Evolutionary conservation across 2,888 invertebrate genomes (phyloP), one percentile per base, ranked within the genome.

Genomic region (Pterobdella sp.): DNA sequence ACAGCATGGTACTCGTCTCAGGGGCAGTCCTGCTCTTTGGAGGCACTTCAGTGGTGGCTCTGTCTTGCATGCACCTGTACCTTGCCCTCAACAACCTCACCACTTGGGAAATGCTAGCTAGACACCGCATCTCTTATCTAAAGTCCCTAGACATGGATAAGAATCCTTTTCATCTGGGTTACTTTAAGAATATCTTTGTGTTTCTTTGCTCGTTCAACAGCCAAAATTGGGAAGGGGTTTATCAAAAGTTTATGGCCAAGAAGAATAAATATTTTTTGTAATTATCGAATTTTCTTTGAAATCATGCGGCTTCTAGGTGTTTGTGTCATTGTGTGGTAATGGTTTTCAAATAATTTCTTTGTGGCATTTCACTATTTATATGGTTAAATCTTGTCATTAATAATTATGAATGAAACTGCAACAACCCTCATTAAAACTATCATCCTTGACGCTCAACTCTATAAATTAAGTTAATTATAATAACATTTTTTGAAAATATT

Each of bases 81-180:
- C 79, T 84, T 31, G 81, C 82, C 80, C 71, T 79, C 18, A 79
- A 76, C 73, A 82, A 82, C 73, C 75, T 79, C 42, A 83, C 84
- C 0, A 84, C 84, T 1, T 84, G 84, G 84, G 84, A 84, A 76
- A 78, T 79, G 26, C 79, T 81, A 1, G 81, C 83, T 29, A 77
- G 82, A 49, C 80, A 81, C 70, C 80, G 81, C 75, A 84, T 84
- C 72, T 81, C 83, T 3, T 84, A 84, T 77, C 79, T 84, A 26
- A 82, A 81, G 74, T 79, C 81, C 73, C 77, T 83, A 14, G 80
- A 80, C 36, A 10, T 42, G 29, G 80, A 81, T 18, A 79, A 78
- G 65, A 83, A 84, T 74, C 84, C 84, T 0, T 84, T 84, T 76
- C 80, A 83, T 76, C 80, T 83, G 76, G 83, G 84, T 18, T 79